phyloP scores from a whole-genome alignment of 2,797 vertebrate species.

The Melanotaenia boesemani region DNA sequence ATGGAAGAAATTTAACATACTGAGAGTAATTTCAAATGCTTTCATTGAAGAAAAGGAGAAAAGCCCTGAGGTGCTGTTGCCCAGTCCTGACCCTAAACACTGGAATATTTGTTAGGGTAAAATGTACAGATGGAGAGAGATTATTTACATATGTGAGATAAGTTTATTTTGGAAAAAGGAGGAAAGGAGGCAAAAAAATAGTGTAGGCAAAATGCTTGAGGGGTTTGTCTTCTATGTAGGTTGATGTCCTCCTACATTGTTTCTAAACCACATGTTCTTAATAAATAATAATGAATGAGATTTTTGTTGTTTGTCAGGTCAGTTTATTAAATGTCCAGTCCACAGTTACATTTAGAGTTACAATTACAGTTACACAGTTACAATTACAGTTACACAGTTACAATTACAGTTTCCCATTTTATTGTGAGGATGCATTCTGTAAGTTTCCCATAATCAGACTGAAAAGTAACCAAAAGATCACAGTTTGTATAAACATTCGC shows the following conservation, averaged over 20 bases:
- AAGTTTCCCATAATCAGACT: neutral
- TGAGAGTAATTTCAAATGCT: neutral
- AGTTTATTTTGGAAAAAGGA: neutral
- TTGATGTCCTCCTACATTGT: neutral
- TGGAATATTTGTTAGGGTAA: neutral
- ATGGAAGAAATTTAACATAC: neutral
- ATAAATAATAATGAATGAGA: neutral
- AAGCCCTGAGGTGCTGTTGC: neutral
- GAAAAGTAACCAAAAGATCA: conserved; percentile 1
- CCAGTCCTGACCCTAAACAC: neutral
- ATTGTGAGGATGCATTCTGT: neutral
- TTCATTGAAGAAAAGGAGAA: neutral
- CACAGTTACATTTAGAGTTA: no score
- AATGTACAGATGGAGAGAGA: neutral
- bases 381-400: no score
- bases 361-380: no score
- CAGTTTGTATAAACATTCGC: neutral
- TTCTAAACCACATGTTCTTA: neutral
- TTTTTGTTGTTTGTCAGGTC: neutral
- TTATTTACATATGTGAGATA: neutral
- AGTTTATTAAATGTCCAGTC: neutral
- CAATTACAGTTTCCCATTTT: neutral
- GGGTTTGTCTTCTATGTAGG: neutral
- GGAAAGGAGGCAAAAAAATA: neutral
- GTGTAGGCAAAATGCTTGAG: no score